Evolutionary conservation across 2,113 vertebrate genomes (phyloP).

Genomic region (Neogale vison): DNA sequence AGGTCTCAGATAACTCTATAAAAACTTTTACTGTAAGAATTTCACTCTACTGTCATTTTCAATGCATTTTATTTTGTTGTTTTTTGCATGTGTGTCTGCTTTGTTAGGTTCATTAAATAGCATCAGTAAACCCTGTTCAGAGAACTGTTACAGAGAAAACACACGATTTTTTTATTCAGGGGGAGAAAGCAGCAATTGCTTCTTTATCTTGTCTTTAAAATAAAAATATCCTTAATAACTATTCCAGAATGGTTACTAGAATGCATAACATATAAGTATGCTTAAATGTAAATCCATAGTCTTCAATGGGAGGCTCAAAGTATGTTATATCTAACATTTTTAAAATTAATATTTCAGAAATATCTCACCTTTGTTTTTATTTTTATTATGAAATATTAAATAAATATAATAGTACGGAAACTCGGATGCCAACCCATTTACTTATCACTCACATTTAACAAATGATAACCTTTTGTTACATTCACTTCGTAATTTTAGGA

Average conservation of each 20-base stretch:
- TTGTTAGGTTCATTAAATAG: background rate
- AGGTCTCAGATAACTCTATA: background rate
- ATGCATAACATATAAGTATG: background rate
- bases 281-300: background rate
- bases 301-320: background rate
- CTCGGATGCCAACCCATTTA: background rate
- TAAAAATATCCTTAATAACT: background rate
- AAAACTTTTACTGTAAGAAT: background rate
- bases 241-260: background rate
- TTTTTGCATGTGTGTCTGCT: background rate
- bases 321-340: background rate
- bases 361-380: background rate
- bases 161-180: background rate
- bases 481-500: background rate
- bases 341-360: background rate
- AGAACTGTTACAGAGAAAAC: background rate
- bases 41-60: background rate
- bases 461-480: background rate
- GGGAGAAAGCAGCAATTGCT: background rate
- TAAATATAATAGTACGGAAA: background rate
- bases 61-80: background rate
- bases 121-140: background rate
- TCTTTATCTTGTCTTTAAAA: background rate
- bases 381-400: conserved; percentile 6
- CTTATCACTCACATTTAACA: background rate